Evolutionary conservation across 1,140 invertebrate species (phyloP).

Genomic region (Campoletis sonorensis): DNA sequence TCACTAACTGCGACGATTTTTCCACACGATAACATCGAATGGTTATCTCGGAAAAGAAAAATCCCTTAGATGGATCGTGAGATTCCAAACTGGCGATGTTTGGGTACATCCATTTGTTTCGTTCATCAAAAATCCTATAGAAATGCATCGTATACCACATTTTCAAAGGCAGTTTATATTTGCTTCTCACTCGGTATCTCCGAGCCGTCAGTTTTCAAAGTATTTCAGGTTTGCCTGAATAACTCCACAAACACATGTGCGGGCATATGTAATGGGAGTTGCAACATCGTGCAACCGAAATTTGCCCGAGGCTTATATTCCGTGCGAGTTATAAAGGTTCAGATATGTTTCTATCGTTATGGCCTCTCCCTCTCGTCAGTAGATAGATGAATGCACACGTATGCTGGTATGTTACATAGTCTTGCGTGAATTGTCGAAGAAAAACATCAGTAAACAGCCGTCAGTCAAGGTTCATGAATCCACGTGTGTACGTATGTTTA

Average conservation of each 20-base stretch:
- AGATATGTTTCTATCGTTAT: not conserved
- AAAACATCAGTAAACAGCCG: not conserved
- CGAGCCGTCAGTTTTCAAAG: not conserved
- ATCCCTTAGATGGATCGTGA: no score
- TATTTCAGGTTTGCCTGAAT: not conserved
- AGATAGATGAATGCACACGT: not conserved
- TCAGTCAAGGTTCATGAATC: not conserved
- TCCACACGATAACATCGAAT: no score
- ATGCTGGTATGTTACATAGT: not conserved
- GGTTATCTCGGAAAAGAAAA: no score
- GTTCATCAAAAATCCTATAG: no score
- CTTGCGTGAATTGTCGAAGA: not conserved
- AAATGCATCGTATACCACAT: no score
- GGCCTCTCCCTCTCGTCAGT: not conserved
- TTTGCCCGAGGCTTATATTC: not conserved
- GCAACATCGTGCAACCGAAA: conserved; percentile 13
- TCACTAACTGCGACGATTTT: no score
- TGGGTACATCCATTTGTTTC: no score
- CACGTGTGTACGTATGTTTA: not conserved
- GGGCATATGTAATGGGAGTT: not conserved
- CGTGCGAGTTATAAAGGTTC: not conserved
- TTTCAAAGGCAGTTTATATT: not conserved
- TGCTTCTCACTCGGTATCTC: not conserved
- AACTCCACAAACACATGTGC: not conserved
- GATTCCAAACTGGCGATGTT: no score